phyloP scores from a whole-genome alignment of 92 coral and sea anemone species.

The Umimayanthus kanabou region DNA sequence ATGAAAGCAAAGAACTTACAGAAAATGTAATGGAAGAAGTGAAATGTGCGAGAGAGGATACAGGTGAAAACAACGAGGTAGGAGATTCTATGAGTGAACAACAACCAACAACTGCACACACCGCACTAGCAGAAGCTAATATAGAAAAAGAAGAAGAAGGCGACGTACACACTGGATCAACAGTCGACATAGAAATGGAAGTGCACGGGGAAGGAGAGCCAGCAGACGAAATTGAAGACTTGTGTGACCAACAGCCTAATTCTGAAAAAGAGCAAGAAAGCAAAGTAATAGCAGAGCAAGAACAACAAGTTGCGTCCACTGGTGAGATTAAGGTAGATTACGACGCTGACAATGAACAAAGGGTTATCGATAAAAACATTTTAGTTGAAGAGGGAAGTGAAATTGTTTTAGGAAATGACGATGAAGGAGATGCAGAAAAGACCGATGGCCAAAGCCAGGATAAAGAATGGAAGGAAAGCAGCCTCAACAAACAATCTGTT shows the following conservation, averaged over 20 bases:
- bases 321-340: not conserved
- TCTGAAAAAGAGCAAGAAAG: not conserved
- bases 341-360: not conserved
- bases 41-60: not conserved
- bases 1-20: not conserved
- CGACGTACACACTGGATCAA: not conserved
- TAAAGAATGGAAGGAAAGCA: not conserved
- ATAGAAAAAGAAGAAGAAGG: not conserved
- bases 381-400: not conserved
- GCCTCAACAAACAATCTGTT: too few relatives aligned
- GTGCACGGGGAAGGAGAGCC: not conserved
- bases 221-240: not conserved
- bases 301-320: not conserved
- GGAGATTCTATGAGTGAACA: not conserved
- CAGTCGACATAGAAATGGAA: not conserved
- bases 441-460: not conserved
- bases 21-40: not conserved
- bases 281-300: not conserved
- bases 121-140: not conserved
- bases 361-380: not conserved
- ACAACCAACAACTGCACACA: not conserved
- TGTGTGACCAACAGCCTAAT: not conserved
- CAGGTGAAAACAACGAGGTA: not conserved
- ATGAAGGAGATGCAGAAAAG: not conserved
- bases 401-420: not conserved